phyloP scores from a whole-genome alignment of 1,140 invertebrate genomes.

The Cotesia chilonis region DNA sequence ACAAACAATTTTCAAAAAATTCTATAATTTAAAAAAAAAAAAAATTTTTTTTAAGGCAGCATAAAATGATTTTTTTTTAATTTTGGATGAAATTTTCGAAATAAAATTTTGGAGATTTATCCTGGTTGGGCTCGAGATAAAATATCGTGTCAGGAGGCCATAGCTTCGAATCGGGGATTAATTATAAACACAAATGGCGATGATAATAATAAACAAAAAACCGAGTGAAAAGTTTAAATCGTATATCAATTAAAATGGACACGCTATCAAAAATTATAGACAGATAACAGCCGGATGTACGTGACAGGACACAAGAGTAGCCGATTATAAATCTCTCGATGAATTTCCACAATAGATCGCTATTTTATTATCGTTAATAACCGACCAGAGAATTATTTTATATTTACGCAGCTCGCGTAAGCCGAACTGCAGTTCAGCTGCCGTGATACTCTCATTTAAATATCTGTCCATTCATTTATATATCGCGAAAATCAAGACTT shows the following conservation, averaged over 20 bases:
- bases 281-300: slow-evolving; percentile 19
- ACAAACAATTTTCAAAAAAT: too few species aligned
- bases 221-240: not conserved
- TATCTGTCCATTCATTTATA: too few species aligned
- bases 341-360: slow-evolving; percentile 6
- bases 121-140: too few species aligned
- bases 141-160: too few species aligned
- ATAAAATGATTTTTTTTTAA: too few species aligned
- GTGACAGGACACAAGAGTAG: slow-evolving; percentile 20
- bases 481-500: too few species aligned
- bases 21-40: too few species aligned
- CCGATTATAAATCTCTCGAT: slow-evolving; percentile 27
- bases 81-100: too few species aligned
- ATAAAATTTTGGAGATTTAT: too few species aligned
- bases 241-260: slow-evolving; percentile 14
- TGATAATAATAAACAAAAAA: slow-evolving; percentile 1
- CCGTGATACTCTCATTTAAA: too few species aligned
- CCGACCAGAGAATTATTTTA: slow-evolving; percentile 20
- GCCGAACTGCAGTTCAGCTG: not conserved
- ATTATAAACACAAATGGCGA: not conserved
- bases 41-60: too few species aligned
- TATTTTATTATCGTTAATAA: slow-evolving; percentile 30
- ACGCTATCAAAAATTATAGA: slow-evolving; percentile 7
- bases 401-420: slow-evolving; percentile 5
- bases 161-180: too few species aligned